Evolutionary conservation across 2,888 invertebrate genomes (phyloP), one percentile per base, ranked within the genome.

Genomic region (Eudasyphora cyanicolor): DNA sequence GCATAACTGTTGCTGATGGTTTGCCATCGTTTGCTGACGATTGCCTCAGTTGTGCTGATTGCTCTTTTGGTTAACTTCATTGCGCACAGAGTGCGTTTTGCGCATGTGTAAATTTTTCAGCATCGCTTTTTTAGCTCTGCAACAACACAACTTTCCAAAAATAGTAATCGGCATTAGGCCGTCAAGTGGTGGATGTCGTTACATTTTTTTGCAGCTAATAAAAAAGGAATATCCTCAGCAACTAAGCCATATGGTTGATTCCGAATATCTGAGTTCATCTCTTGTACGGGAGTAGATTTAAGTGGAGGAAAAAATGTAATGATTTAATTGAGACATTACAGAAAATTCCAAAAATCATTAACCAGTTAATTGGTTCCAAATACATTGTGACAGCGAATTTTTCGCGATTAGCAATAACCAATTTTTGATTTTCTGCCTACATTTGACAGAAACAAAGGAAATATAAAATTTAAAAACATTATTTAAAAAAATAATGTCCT

Each of bases 91-190:
- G 60, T 83, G 62, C 74, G 42, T 79, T 45, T 24, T 45, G 45
- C n/a, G 35, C 17, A 76, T 79, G 84, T 81, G 81, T 84, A 79
- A 84, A 81, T 84, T 78, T 77, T 77, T 80, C n/a, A n/a, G 21
- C 21, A 51, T 67, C 62, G 64, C 38, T 42, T 49, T 70, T 76
- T 76, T 24, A 60, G 54, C 74, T n/a, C n/a, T 78, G 69, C 70
- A 80, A 45, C 84, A 79, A 79, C 84, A 45, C 84, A 79, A 79
- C 84, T 81, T 81, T 84, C 84, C 84, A 79, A 81, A 84, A 76
- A 73, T 81, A 78, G 84, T 78, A 76, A 51, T 67, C 70, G 49
- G 24, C 24, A 19, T 35, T 71, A 35, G 71, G 14, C 21, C 21
- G 19, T 7, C 21, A 60, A 29, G 60, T 32, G n/a, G 8, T 57